Percentiles rank a stretch among this genome's conserved stretches.
Conservation (phyloP, 1,140 invertebrate species). For the Pachypeltis micranthus region DNA sequence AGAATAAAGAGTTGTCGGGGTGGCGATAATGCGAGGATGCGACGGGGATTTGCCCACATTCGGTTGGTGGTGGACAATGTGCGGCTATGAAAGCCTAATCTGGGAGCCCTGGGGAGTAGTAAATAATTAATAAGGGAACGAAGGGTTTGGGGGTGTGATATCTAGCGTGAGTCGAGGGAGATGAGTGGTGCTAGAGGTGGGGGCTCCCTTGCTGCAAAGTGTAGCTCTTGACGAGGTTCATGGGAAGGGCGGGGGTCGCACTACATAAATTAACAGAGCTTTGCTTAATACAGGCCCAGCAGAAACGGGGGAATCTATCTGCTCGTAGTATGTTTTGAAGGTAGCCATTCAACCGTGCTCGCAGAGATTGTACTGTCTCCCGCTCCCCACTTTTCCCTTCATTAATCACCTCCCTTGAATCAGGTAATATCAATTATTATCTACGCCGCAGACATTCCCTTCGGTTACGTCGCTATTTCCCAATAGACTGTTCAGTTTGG, state of each 20-base stretch:
- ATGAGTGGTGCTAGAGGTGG: neutral
- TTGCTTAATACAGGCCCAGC: neutral
- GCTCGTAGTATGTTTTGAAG: neutral
- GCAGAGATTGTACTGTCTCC: neutral
- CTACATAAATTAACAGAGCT: neutral
- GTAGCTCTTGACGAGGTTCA: too few relatives aligned
- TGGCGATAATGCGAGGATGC: too few relatives aligned
- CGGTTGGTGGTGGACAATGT: neutral
- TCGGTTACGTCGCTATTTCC: too few relatives aligned
- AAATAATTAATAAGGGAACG: neutral
- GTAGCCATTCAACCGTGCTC: neutral
- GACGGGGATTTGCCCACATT: too few relatives aligned
- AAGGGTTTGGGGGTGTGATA: neutral
- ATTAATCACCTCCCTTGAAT: neutral
- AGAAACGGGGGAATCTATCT: neutral
- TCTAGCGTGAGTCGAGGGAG: neutral
- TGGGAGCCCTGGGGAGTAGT: neutral
- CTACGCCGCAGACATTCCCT: too few relatives aligned
- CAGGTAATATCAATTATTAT: neutral
- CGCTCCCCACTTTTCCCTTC: neutral
- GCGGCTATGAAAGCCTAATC: neutral
- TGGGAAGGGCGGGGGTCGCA: neutral
- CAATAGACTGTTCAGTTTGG: too few relatives aligned
- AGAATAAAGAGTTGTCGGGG: too few relatives aligned
- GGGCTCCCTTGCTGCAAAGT: too few relatives aligned